These are phyloP conservation scores for Sakesphorus luctuosus DNA, from an alignment of 2,113 vertebrate genomes.

Conservation along the genomic window DNA sequence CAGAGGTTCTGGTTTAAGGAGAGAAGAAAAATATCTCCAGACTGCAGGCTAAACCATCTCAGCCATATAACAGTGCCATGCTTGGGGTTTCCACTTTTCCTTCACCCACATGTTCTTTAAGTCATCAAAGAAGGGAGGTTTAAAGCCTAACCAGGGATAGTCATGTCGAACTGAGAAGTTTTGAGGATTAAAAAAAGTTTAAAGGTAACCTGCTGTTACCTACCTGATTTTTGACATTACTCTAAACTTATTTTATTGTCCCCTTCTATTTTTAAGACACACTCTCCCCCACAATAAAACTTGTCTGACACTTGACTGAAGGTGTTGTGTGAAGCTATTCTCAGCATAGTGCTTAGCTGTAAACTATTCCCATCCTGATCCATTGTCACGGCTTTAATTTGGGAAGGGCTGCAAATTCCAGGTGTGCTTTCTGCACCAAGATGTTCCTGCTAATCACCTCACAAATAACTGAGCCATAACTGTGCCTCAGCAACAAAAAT, in stretches of 20 bases:
- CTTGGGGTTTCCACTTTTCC: background rate
- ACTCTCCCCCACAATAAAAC: background rate
- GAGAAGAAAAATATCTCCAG: background rate
- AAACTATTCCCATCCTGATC: background rate
- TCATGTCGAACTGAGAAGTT: background rate
- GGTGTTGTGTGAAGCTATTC: background rate
- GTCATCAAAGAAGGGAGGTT: background rate
- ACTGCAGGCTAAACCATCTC: background rate
- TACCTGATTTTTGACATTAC: background rate
- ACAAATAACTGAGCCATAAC: background rate
- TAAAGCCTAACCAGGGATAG: background rate
- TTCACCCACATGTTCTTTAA: background rate
- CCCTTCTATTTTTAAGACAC: background rate
- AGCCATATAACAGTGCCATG: rapidly evolving
- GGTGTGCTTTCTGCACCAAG: background rate
- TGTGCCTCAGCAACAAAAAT: background rate
- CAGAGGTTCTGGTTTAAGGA: background rate
- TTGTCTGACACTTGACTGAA: background rate
- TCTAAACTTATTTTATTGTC: background rate
- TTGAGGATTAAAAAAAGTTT: background rate
- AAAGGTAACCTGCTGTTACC: background rate
- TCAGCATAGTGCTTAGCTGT: background rate
- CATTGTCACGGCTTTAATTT: background rate
- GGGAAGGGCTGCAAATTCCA: background rate
- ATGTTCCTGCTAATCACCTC: background rate